Conservation (phyloP, 2,797 vertebrate species). For the Oryzias sinensis region DNA sequence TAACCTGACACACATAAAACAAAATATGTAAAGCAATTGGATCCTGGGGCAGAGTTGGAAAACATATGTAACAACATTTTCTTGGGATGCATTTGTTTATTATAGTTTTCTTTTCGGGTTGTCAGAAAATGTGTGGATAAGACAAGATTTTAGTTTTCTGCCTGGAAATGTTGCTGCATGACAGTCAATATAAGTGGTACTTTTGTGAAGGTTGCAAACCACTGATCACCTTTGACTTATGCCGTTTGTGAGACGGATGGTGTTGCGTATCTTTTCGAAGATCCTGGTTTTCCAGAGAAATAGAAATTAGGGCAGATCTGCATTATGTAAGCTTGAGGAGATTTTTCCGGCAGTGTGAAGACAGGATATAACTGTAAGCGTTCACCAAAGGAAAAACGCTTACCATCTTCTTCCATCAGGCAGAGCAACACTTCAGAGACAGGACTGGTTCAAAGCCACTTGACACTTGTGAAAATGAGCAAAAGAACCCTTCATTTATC, state of each 20-base stretch:
- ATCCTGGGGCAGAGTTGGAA: conserved; percentile 27
- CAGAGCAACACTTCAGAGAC: conserved; percentile 29
- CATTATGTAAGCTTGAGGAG: conserved; percentile 81
- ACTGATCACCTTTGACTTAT: conserved; percentile 48
- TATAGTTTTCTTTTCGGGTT: conserved; percentile 6
- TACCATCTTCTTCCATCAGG: conserved; percentile 52
- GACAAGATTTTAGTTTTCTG: not conserved
- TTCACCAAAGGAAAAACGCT: conserved; percentile 56
- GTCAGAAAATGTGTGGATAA: not conserved
- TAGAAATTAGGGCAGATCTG: conserved; percentile 79
- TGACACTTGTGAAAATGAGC: conserved; percentile 18
- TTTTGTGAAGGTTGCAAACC: conserved; percentile 28
- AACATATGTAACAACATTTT: conserved; percentile 38
- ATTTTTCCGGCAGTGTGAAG: conserved; percentile 72
- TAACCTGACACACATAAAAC: conserved; percentile 62
- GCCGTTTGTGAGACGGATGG: conserved; percentile 39
- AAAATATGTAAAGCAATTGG: conserved; percentile 32
- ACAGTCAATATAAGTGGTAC: not conserved
- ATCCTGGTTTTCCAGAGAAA: conserved; percentile 51
- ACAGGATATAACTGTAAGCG: conserved; percentile 71
- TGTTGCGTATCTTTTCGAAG: conserved; percentile 29
- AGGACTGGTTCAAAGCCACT: conserved; percentile 33
- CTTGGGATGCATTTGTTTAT: conserved; percentile 15
- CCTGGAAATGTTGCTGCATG: not conserved
- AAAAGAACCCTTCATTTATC: conserved; percentile 43